These are phyloP conservation scores for Ceyx cyanopectus DNA, from an alignment of 2,113 vertebrate species.

Conservation along the genomic window DNA sequence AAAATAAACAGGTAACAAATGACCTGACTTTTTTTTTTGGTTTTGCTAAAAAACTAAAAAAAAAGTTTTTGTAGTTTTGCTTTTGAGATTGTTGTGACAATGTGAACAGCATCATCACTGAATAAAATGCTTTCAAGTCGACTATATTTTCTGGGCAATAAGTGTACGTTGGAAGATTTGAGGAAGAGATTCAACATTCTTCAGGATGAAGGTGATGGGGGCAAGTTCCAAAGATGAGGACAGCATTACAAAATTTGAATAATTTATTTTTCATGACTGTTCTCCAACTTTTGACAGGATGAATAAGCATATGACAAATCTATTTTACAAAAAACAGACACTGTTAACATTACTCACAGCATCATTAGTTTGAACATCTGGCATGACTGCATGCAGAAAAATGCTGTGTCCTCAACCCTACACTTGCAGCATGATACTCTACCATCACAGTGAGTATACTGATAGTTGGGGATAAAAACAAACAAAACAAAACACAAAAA, in stretches of 20 bases:
- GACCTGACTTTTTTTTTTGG: neutral
- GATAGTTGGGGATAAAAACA: neutral
- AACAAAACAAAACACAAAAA: neutral
- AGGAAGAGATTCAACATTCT: neutral
- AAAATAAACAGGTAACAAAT: neutral
- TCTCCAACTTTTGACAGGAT: neutral
- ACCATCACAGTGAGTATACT: neutral
- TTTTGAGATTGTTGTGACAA: neutral
- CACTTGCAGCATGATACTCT: neutral
- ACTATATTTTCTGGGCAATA: neutral
- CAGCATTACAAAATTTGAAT: neutral
- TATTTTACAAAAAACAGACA: neutral
- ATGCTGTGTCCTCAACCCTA: neutral
- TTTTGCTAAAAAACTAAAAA: no score
- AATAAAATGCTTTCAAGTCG: neutral
- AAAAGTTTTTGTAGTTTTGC: neutral
- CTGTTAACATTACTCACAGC: neutral
- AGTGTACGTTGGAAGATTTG: neutral
- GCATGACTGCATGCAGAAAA: neutral
- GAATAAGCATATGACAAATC: neutral
- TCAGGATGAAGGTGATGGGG: neutral
- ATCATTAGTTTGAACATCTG: neutral
- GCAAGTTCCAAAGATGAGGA: neutral
- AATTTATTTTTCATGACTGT: neutral
- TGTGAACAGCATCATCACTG: neutral